Base-by-base conservation (phyloP, 2,113 vertebrate species). In the Lasiurus borealis region DNA sequence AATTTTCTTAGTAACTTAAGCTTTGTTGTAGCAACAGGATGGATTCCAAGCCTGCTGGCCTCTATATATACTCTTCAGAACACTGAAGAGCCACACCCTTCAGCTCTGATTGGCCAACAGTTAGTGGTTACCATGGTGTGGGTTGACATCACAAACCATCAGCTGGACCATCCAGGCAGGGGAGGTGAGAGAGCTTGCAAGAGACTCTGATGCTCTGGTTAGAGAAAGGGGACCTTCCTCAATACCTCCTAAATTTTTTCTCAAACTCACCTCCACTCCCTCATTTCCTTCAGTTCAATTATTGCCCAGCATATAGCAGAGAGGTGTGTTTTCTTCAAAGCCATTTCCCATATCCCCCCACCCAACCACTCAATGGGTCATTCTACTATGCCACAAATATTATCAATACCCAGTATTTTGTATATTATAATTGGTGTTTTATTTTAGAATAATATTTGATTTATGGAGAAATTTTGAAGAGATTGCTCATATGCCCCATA, bases 91-190 rank as follows among this genome's bases (percentile, higher is more conserved):
- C 25, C 83, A 94, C n/a, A 14, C 29, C 57, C 48, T 48, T 76
- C 3, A 76, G 14, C 14, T 88, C 18, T 88, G 72, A 92, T 78
- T 88, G 66, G 76, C 46, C 40, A 64, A 14, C 52, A 82, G 66
- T 40, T 71, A 90, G 54, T 88, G 34, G 54, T 21, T 7, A 19
- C 9, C 48, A 10, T 72, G n/a, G 29, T 14, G 5, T 29, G 7
- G 15, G 10, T 75, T 76, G 44, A 44, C 46, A 40, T 91, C 93
- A 88, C 72, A 95, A 85, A 81, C 34, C 15, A 48, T 8, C 8
- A 48, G 15, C 10, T 12, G 46, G 25, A 31, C 27, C 76, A 57
- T 8, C n/a, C 36, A 40, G 18, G 27, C 3, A 1, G 12, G 6
- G 46, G 19, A 23, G 27, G 50, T 52, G 50, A 52, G 50, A 16